Conservation (phyloP, 2,888 invertebrate species). For the Oxyscelio sp. region DNA sequence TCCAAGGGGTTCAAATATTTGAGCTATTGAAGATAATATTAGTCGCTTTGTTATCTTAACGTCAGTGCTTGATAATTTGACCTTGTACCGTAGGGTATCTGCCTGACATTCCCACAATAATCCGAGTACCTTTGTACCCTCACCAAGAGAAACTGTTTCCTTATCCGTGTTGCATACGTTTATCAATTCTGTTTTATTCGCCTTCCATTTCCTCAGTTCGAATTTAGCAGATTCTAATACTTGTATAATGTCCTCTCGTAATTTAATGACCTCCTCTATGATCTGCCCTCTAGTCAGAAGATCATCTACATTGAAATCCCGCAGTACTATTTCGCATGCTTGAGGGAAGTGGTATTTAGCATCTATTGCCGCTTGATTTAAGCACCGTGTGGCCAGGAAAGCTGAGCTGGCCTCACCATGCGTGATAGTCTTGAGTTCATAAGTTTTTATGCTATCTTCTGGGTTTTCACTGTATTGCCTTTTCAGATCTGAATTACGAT, state of each 20-base stretch:
- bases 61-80: not conserved
- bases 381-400: slow-evolving; percentile 36
- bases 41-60: not conserved
- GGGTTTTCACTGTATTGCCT: too few relatives aligned
- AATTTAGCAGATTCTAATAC: not conserved
- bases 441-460: not conserved
- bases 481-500: too few relatives aligned
- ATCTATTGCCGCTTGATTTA: slow-evolving; percentile 37
- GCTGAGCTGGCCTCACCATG: slow-evolving; percentile 47
- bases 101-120: slow-evolving; percentile 48
- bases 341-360: slow-evolving; percentile 20
- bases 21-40: slow-evolving; percentile 11
- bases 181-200: not conserved
- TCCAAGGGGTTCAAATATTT: slow-evolving; percentile 21
- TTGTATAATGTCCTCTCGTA: not conserved
- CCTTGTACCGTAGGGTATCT: not conserved
- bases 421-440: slow-evolving; percentile 27
- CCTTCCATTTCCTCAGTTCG: slow-evolving; percentile 1
- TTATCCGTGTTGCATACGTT: not conserved
- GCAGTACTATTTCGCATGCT: slow-evolving; percentile 15
- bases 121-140: slow-evolving; percentile 38
- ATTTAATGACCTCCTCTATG: slow-evolving; percentile 19
- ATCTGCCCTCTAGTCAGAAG: slow-evolving; percentile 39
- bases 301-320: slow-evolving; percentile 56
- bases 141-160: not conserved